Evolutionary conservation across 1,140 invertebrate genomes (phyloP).

Genomic region (Diorhabda carinulata): DNA sequence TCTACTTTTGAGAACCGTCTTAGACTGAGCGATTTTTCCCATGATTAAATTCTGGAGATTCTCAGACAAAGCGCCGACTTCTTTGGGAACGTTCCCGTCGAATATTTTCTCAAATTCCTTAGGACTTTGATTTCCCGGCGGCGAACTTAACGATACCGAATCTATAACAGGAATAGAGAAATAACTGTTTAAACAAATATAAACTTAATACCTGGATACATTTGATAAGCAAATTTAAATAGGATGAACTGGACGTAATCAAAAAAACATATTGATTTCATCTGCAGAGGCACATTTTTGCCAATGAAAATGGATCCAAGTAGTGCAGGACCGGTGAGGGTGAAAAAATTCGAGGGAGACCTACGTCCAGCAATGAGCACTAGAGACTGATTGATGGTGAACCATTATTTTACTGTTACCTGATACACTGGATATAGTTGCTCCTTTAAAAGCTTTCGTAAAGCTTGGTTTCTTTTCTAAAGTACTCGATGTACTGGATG

Average conservation of each 20-base stretch:
- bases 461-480: conserved; percentile 46
- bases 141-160: conserved; percentile 59
- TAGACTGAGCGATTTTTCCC: conserved; percentile 52
- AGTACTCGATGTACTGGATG: conserved; percentile 39
- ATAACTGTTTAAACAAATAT: background rate
- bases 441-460: conserved; percentile 48
- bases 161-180: conserved; percentile 46
- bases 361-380: no score
- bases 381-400: no score
- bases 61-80: conserved; percentile 48
- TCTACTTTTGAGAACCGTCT: conserved; percentile 50
- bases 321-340: no score
- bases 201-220: no score
- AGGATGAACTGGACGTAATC: no score
- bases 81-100: conserved; percentile 41
- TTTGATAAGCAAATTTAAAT: no score
- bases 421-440: conserved; percentile 56
- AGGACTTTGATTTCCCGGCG: conserved; percentile 48
- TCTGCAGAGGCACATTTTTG: no score
- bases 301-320: no score
- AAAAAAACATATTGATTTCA: no score
- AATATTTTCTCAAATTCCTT: conserved; percentile 39
- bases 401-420: conserved; percentile 40
- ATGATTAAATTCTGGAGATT: conserved; percentile 55
- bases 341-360: no score